Percentiles rank a stretch among this genome's conserved stretches.
Conservation (phyloP, 2,888 invertebrate genomes). For the Sphaeridia pumilis region DNA sequence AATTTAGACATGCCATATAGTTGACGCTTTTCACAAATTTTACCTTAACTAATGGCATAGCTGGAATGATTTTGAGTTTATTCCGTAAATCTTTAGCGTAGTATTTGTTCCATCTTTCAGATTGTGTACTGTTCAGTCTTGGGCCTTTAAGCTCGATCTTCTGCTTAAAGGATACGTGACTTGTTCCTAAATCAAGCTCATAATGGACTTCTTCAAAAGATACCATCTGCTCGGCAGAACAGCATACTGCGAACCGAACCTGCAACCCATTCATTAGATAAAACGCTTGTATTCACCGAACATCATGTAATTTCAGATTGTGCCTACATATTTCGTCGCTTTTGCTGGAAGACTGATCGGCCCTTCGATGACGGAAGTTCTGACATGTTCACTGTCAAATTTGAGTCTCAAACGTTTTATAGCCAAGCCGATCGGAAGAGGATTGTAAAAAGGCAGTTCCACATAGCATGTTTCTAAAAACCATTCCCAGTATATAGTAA, state of each 20-base stretch:
- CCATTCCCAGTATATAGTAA: background rate
- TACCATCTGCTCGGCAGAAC: slow-evolving; percentile 15
- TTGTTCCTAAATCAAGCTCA: slow-evolving; percentile 19
- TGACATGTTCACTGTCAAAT: slow-evolving; percentile 15
- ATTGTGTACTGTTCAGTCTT: slow-evolving; percentile 46
- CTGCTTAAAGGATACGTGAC: slow-evolving; percentile 40
- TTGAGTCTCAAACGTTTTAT: slow-evolving; percentile 19
- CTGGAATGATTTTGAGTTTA: slow-evolving; percentile 60
- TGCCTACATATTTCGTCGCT: slow-evolving; percentile 21
- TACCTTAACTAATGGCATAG: slow-evolving; percentile 72
- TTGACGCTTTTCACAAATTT: slow-evolving; percentile 16
- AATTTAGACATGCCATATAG: background rate
- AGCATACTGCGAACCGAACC: slow-evolving; percentile 23
- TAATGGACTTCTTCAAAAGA: slow-evolving; percentile 19
- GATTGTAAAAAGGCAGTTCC: slow-evolving; percentile 23
- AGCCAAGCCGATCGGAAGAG: slow-evolving; percentile 18
- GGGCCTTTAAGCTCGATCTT: slow-evolving; percentile 46
- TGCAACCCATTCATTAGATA: too few relatives aligned
- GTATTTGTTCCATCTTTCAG: slow-evolving; percentile 43
- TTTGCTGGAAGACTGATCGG: slow-evolving; percentile 18
- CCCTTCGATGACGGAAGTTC: slow-evolving; percentile 9
- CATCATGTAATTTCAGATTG: background rate
- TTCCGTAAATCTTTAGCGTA: slow-evolving; percentile 57
- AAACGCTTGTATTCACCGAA: too few relatives aligned
- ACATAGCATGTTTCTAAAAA: slow-evolving; percentile 26